Evolutionary conservation across 2,797 vertebrate species (phyloP), one percentile per base, ranked within the genome.

Genomic region (Myotis planiceps): DNA sequence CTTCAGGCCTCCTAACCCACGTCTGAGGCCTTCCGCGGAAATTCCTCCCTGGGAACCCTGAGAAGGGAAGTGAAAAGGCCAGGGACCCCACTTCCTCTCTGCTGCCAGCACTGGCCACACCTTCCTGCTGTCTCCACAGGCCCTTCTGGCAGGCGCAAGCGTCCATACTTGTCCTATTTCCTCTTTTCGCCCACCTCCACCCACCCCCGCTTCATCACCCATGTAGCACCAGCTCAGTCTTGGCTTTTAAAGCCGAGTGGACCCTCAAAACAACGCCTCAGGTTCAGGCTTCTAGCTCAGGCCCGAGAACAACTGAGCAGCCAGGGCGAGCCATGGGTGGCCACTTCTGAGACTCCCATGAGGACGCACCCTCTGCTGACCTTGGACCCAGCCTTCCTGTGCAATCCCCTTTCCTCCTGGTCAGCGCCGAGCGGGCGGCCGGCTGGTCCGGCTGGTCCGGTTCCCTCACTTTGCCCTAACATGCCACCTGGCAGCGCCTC

Each of bases 31-130:
- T 82, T 97, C 88, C 90, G 0, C 0, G 9, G 92, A 95, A 87
- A 93, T 51, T 53, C 39, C 83, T 96, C 85, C 49, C 69, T 72
- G 87, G 45, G 58, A 96, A 68, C 90, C 91, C 53, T 86, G 39
- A 58, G 95, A 94, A 94, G 81, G 97, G 92, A 96, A 92, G 72
- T 72, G 65, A 88, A 79, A 75, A 85, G 55, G 78, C 90, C 79
- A 58, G n/a, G 90, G 78, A 74, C 95, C 94, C 39, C 74, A n/a
- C 81, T 93, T 95, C 93, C 92, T 92, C 84, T 49, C 89, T 6
- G n/a, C 83, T 76, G 6, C 87, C 82, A 51, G 69, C 29, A 2
- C 37, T 51, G 9, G 78, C 87, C 72, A 49, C 34, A 25, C 45
- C 78, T 95, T 83, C 65, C 86, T 37, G 9, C 79, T 75, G 79